Evolutionary conservation across 2,113 vertebrate genomes (phyloP), one percentile per base, ranked within the genome.

Genomic region (Melanostigma gelatinosum): DNA sequence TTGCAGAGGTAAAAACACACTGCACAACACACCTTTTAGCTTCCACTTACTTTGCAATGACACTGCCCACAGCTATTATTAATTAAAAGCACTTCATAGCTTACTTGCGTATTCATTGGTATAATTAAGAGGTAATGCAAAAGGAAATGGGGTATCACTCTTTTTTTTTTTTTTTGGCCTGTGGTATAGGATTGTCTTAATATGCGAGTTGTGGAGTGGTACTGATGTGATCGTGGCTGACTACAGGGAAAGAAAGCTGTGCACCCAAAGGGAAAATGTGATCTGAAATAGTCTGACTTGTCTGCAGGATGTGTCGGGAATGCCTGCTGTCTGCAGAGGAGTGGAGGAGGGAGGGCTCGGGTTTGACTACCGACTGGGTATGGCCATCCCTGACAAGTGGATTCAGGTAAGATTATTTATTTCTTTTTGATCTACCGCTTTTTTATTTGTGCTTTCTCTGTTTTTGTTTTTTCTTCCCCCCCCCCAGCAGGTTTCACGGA

Each of bases 341-440:
- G 81, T 97, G 70, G 79, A 88, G 72, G 97, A 98, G 81, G 98
- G 97, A 88, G 98, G 98, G 42, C 93, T 91, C 3, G 98, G 98
- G 13, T 99, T 99, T 90, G 97, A 99, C 93, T 99, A 97, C 86
- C 95, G 97, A 4, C 94, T 99, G 80, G 97, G 97, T 32, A 99
- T 99, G 98, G 98, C 98, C 72, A 95, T 99, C 91, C 97, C 98
- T 22, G 98, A 99, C 94, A 99, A 99, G 90, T 99, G 98, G 98
- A 99, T 99, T 89, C 97, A 99, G 96, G 98, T 99, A 85, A 91
- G 88, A 55, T 29, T 63, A 75, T 54, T 72, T 34, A 46, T 71
- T 75, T 34, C 34, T 34, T 70, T 9, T 36, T 63, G 76, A 58
- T 75, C 11, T 13, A 5, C 40, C n/a, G 60, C 27, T 74, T 54